phyloP scores from a whole-genome alignment of 2,797 vertebrate species.

The Bucorvus abyssinicus region DNA sequence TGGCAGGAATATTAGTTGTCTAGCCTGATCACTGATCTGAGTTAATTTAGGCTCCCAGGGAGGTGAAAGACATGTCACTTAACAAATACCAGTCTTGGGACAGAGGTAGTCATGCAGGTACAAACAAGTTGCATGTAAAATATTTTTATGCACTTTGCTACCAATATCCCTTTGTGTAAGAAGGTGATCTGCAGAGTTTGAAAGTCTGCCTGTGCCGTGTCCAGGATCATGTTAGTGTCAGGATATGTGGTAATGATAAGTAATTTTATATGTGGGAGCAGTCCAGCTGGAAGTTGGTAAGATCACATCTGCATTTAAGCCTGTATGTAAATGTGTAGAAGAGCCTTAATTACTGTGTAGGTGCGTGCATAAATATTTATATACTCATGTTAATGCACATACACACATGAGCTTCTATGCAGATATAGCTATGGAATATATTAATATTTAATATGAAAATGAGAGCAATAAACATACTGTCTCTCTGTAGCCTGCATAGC shows the following conservation, averaged over 20 bases:
- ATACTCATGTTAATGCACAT: not conserved
- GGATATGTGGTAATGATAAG: accelerated
- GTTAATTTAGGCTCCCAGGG: not conserved
- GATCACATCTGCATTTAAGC: not conserved
- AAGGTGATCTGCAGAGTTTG: not conserved
- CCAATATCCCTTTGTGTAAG: not conserved
- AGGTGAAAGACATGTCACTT: not conserved
- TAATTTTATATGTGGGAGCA: not conserved
- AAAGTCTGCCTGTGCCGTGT: not conserved
- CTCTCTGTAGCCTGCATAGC: not conserved
- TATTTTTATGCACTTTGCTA: not conserved
- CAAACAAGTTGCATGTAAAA: not conserved
- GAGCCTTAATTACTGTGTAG: not conserved
- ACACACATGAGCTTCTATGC: not conserved
- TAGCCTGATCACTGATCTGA: not conserved
- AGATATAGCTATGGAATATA: not conserved
- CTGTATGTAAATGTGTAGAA: not conserved
- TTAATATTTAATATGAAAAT: not conserved
- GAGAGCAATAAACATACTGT: not conserved
- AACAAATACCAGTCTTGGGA: not conserved
- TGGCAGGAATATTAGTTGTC: not conserved
- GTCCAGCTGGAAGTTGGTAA: not conserved
- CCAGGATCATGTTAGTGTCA: not conserved
- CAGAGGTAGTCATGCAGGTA: not conserved
- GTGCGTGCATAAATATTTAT: not conserved